Evolutionary conservation across 1,140 invertebrate genomes (phyloP).

Genomic region (Heliothis subflexa): DNA sequence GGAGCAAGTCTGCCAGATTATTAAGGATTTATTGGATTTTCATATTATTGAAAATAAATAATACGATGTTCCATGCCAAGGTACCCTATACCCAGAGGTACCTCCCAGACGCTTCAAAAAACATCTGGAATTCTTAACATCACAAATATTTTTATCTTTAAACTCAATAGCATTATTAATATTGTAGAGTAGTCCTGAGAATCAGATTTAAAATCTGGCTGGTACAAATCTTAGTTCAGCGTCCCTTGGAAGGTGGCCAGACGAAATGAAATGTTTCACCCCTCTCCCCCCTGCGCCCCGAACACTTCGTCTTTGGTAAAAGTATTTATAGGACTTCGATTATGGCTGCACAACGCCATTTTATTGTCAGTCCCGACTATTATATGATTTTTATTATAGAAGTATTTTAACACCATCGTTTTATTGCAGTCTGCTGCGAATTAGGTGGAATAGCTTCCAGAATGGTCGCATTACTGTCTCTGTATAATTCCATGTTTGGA

Average conservation of each 20-base stretch:
- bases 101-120: too few species aligned
- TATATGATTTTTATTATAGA: constrained; percentile 35
- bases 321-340: constrained; percentile 37
- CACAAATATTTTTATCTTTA: too few species aligned
- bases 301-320: constrained; percentile 36
- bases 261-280: constrained; percentile 15
- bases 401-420: constrained; percentile 19
- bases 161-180: not conserved
- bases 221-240: constrained; percentile 29
- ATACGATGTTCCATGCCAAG: not conserved
- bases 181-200: constrained; percentile 2
- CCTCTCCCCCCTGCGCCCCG: not conserved
- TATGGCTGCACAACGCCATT: constrained; percentile 29
- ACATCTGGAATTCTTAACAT: too few species aligned
- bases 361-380: constrained; percentile 34
- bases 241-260: constrained; percentile 43
- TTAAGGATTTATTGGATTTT: too few species aligned
- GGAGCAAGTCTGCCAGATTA: too few species aligned
- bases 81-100: not conserved
- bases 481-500: too few species aligned
- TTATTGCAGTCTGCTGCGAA: constrained; percentile 23
- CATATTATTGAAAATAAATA: not conserved
- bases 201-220: constrained; percentile 29
- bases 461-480: not conserved
- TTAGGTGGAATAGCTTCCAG: not conserved